Percentiles rank a stretch among this genome's conserved stretches.
Evolutionary conservation across 1,140 invertebrate genomes (phyloP).

Genomic region (Monochamus saltuarius): DNA sequence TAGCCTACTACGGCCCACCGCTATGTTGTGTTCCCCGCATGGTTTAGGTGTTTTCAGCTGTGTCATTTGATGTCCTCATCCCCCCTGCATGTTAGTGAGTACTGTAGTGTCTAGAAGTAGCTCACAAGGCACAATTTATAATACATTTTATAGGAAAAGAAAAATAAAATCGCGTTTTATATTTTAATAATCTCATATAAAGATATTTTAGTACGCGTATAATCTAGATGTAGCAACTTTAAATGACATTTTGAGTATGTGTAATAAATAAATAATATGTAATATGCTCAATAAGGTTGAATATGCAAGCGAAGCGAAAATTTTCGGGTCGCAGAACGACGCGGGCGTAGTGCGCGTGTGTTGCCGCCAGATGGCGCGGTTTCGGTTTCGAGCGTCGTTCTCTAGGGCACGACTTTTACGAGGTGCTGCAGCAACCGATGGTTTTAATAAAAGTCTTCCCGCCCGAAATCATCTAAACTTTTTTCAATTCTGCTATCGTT

Average conservation of each 20-base stretch:
- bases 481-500: constrained; percentile 27
- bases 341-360: constrained; percentile 24
- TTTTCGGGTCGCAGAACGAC: constrained; percentile 41
- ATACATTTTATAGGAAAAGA: constrained; percentile 30
- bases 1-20: constrained; percentile 23
- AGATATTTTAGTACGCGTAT: constrained; percentile 49
- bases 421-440: constrained; percentile 45
- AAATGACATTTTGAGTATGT: constrained; percentile 27
- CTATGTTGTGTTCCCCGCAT: constrained; percentile 31
- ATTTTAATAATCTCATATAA: constrained; percentile 48
- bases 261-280: constrained; percentile 31
- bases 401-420: constrained; percentile 46
- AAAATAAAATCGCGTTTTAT: constrained; percentile 47
- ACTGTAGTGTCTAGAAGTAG: constrained; percentile 43
- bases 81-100: constrained; percentile 44
- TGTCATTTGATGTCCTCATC: constrained; percentile 43
- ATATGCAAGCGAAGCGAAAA: constrained; percentile 18
- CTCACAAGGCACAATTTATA: constrained; percentile 45
- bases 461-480: constrained; percentile 44
- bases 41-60: constrained; percentile 31
- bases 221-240: constrained; percentile 40
- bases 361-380: constrained; percentile 11
- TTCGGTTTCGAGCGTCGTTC: constrained; percentile 32
- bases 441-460: constrained; percentile 49
- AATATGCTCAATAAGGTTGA: constrained; percentile 43